A percentile compares a stretch with the other conserved stretches of the same genome.
These are phyloP conservation scores for Mirza zaza DNA, from an alignment of 2,113 vertebrate genomes.

Conservation along the genomic window DNA sequence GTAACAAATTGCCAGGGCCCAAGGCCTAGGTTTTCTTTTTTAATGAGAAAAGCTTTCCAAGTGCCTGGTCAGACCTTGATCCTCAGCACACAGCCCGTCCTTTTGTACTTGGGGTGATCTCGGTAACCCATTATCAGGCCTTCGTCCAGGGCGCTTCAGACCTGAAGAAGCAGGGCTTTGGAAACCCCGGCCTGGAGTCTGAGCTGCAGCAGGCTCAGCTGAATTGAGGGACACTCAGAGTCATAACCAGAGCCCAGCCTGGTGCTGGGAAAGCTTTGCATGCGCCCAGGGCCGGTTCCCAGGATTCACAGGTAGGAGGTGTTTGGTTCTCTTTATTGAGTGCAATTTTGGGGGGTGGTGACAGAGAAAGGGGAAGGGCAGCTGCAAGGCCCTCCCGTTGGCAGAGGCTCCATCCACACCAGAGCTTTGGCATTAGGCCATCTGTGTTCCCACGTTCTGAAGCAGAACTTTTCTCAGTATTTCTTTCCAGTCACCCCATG, in stretches of 20 bases:
- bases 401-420: not conserved
- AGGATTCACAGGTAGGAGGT: not conserved
- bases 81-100: not conserved
- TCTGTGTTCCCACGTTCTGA: not conserved
- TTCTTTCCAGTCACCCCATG: not conserved
- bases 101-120: not conserved
- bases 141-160: not conserved
- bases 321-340: not conserved
- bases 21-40: constrained; percentile 19
- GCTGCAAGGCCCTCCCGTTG: not conserved
- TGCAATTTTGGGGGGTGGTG: not conserved
- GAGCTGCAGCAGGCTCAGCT: not conserved
- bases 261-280: not conserved
- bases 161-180: not conserved
- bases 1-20: not conserved
- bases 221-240: not conserved
- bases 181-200: not conserved
- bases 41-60: constrained; percentile 25
- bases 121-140: not conserved
- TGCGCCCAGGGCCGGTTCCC: not conserved
- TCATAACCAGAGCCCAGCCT: not conserved
- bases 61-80: constrained; percentile 45
- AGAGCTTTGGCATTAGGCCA: not conserved
- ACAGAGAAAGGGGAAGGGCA: not conserved
- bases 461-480: constrained; percentile 25